Percentiles rank a stretch among this genome's conserved stretches.
Conservation (phyloP, 2,888 invertebrate species). For the Nasonovia ribisnigri region DNA sequence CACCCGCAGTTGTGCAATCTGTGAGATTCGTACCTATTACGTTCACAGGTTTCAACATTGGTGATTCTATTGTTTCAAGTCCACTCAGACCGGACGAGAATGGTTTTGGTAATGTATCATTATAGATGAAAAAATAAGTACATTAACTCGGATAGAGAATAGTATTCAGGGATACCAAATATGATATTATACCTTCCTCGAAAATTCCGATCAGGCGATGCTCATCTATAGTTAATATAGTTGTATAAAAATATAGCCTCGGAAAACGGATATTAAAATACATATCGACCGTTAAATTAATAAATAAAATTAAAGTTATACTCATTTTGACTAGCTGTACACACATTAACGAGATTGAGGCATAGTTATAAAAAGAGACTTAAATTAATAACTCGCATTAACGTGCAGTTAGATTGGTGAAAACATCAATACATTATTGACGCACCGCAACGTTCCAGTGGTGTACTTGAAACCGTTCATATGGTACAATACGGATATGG, state of each 20-base stretch:
- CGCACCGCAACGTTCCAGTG: background rate
- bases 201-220: background rate
- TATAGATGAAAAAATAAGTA: background rate
- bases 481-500: background rate
- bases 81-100: conserved; percentile 31
- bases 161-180: background rate
- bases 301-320: conserved; percentile 42
- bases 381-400: background rate
- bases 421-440: background rate
- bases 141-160: background rate
- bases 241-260: background rate
- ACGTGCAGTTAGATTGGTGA: background rate
- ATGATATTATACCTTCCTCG: background rate
- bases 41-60: conserved; percentile 34
- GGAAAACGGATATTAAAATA: background rate
- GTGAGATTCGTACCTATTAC: conserved; percentile 29
- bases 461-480: background rate
- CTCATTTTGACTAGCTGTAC: conserved; percentile 63
- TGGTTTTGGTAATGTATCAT: conserved; percentile 30
- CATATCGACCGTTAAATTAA: conserved; percentile 18
- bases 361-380: conserved; percentile 56
- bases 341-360: conserved; percentile 50
- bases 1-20: conserved; percentile 43
- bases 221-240: background rate
- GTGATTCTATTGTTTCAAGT: conserved; percentile 54